phyloP scores from a whole-genome alignment of 2,113 vertebrate genomes.

The Urocolius indicus region DNA sequence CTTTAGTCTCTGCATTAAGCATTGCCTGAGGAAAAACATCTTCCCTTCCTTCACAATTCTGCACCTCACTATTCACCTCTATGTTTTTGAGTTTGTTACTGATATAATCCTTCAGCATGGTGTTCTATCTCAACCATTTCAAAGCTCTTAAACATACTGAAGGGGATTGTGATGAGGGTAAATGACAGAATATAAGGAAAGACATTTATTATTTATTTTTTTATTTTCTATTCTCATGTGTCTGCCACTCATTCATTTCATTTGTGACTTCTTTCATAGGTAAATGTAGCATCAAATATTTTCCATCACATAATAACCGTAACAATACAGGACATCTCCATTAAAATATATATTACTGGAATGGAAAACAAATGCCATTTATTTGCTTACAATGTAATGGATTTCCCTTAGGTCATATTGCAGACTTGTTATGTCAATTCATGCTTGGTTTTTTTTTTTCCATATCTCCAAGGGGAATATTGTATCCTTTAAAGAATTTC shows the following conservation, averaged over 20 bases:
- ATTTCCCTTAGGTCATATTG: not conserved
- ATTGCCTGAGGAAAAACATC: not conserved
- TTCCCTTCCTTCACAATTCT: not conserved
- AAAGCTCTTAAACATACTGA: not conserved
- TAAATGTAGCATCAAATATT: not conserved
- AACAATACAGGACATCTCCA: not conserved
- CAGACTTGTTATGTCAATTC: not conserved
- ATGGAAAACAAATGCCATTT: conserved; percentile 18
- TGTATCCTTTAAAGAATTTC: not conserved
- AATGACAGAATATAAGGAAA: not conserved
- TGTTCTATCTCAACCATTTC: not conserved
- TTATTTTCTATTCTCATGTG: not conserved
- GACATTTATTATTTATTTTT: not conserved
- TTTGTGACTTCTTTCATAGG: not conserved
- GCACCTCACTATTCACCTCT: not conserved
- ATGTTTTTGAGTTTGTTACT: not conserved
- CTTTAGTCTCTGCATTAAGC: not conserved
- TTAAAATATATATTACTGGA: conserved; percentile 23
- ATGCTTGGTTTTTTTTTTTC: not conserved
- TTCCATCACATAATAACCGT: not conserved
- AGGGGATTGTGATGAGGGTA: not conserved
- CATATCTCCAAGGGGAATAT: not conserved
- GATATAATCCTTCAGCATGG: not conserved
- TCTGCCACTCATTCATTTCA: not conserved
- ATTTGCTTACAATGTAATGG: conserved; percentile 12